phyloP scores from a whole-genome alignment of 2,797 vertebrate genomes.

The Otus scops region DNA sequence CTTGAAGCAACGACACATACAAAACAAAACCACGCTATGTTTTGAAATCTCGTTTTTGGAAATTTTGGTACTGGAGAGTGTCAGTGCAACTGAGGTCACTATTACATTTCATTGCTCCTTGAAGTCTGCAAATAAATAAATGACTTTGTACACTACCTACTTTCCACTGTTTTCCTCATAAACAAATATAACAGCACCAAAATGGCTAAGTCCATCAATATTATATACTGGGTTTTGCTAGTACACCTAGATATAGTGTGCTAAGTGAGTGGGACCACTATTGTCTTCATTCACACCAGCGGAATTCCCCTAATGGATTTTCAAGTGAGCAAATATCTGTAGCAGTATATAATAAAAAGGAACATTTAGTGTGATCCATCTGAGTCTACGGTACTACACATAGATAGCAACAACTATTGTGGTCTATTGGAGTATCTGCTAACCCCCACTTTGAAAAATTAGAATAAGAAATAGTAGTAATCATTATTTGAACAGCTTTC shows the following conservation, averaged over 20 bases:
- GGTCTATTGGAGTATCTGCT: background rate
- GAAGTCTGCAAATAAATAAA: background rate
- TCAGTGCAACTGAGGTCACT: background rate
- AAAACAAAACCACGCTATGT: background rate
- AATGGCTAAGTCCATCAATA: background rate
- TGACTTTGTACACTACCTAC: background rate
- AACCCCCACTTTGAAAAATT: background rate
- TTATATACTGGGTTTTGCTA: background rate
- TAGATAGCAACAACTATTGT: background rate
- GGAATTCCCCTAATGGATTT: background rate
- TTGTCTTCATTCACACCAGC: background rate
- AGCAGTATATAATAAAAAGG: background rate
- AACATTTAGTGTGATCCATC: background rate
- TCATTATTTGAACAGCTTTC: background rate
- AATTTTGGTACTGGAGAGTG: background rate
- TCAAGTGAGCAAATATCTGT: background rate
- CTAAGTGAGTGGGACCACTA: background rate
- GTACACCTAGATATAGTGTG: background rate
- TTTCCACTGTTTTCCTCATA: background rate
- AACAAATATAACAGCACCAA: background rate
- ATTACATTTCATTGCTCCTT: background rate
- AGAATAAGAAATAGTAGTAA: background rate
- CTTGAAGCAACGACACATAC: background rate
- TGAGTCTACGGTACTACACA: background rate
- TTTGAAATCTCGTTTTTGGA: slow-evolving; percentile 47